phyloP scores from a whole-genome alignment of 64 coral and sea anemone species.

The Actinia tenebrosa region DNA sequence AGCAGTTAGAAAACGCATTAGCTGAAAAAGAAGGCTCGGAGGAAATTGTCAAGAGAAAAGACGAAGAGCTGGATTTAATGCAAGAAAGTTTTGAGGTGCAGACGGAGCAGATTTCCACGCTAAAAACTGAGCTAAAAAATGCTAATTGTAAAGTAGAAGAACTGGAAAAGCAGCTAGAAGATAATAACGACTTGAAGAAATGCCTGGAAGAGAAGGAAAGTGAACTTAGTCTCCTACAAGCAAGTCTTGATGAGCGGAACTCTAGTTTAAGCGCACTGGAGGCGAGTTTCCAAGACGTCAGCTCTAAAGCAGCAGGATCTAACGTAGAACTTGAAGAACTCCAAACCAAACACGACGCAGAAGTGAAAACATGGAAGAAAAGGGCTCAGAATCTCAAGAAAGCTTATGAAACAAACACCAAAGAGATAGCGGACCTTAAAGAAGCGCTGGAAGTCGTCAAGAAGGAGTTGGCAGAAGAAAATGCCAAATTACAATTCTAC shows the following conservation, averaged over 20 bases:
- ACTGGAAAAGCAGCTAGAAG: slow-evolving; percentile 37
- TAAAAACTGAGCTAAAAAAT: slow-evolving; percentile 32
- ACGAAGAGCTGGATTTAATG: slow-evolving; percentile 28
- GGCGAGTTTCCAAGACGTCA: slow-evolving; percentile 34
- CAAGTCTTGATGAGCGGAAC: slow-evolving; percentile 40
- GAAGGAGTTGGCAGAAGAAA: background rate
- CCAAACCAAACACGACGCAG: slow-evolving; percentile 13
- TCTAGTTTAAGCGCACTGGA: slow-evolving; percentile 28
- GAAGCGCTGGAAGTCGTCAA: background rate
- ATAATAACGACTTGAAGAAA: background rate
- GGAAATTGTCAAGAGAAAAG: slow-evolving; percentile 25
- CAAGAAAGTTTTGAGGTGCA: slow-evolving; percentile 23
- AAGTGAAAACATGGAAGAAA: slow-evolving; percentile 54
- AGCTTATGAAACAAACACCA: slow-evolving; percentile 19
- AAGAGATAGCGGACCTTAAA: background rate
- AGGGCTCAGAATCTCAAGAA: slow-evolving; percentile 58
- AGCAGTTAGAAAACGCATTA: background rate
- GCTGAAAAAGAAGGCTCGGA: background rate
- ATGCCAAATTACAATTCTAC: background rate
- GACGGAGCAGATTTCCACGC: slow-evolving; percentile 13
- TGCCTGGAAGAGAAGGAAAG: slow-evolving; percentile 40
- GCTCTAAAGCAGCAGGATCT: slow-evolving; percentile 20
- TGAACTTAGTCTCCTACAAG: slow-evolving; percentile 20
- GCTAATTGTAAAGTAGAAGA: background rate
- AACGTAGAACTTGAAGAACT: slow-evolving; percentile 14